Evolutionary conservation across 1,140 invertebrate genomes (phyloP).

Genomic region (Mylabris phalerata): DNA sequence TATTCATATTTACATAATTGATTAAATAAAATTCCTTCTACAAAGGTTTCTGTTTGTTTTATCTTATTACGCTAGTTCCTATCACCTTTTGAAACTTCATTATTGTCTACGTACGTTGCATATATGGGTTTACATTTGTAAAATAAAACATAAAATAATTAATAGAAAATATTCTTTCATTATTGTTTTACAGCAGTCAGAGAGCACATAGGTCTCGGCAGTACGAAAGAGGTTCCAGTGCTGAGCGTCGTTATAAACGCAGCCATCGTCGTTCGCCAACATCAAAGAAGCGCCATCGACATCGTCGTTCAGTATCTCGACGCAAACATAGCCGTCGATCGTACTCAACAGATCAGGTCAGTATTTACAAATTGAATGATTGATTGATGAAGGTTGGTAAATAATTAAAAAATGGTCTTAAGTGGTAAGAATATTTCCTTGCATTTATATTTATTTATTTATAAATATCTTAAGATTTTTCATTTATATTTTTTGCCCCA

Average conservation of each 20-base stretch:
- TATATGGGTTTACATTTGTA: no score
- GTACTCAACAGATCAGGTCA: constrained; percentile 39
- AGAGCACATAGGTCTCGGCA: constrained; percentile 52
- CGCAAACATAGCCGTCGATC: constrained; percentile 36
- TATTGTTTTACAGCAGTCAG: constrained; percentile 47
- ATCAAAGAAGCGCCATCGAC: constrained; percentile 46
- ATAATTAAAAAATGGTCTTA: neutral
- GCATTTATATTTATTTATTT: no score
- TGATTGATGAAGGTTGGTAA: constrained; percentile 4
- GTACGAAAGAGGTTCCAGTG: constrained; percentile 54
- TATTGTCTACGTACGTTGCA: no score
- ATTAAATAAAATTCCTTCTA: no score
- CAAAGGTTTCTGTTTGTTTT: no score
- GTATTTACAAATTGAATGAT: constrained; percentile 19
- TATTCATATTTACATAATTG: no score
- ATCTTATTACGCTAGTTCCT: no score
- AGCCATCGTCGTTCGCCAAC: constrained; percentile 55
- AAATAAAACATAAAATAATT: no score
- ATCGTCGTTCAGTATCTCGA: constrained; percentile 37
- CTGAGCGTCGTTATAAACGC: constrained; percentile 55
- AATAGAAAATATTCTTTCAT: no score
- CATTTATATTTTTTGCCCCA: no score
- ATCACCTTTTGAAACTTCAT: no score
- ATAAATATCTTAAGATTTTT: no score
- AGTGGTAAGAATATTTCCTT: constrained; percentile 10